Percentiles rank a stretch among this genome's conserved stretches.
These are phyloP conservation scores for Tadarida brasiliensis DNA, from an alignment of 2,797 vertebrate genomes.

Conservation along the genomic window DNA sequence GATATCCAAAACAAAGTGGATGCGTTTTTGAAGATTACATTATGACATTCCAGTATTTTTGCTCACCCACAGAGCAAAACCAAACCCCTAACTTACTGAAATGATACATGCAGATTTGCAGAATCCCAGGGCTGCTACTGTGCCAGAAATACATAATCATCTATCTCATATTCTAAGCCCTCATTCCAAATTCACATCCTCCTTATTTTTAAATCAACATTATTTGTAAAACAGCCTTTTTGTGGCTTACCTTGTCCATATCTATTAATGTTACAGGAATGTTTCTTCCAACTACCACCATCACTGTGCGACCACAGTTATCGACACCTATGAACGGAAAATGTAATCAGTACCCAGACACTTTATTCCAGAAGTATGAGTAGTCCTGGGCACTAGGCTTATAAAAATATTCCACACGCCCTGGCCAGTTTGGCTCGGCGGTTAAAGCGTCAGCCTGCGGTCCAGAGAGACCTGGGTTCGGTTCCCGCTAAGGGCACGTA, in stretches of 20 bases:
- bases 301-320: slow-evolving; percentile 94
- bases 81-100: background rate
- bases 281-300: slow-evolving; percentile 97
- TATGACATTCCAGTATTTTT: background rate
- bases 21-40: background rate
- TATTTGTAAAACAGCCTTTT: background rate
- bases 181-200: background rate
- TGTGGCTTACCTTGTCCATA: slow-evolving; percentile 94
- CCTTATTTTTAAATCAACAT: background rate
- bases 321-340: slow-evolving; percentile 92
- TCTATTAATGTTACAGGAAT: slow-evolving; percentile 97
- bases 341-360: slow-evolving; percentile 61
- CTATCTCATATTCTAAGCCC: background rate
- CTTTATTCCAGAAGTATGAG: slow-evolving; percentile 63
- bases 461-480: no score
- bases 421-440: no score
- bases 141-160: background rate
- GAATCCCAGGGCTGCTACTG: background rate
- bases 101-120: no score
- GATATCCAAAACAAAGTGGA: background rate
- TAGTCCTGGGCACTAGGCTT: slow-evolving; percentile 25
- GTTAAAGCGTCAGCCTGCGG: no score
- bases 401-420: background rate
- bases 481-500: no score
- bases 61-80: background rate